Evolutionary conservation across 2,113 vertebrate genomes (phyloP).

Genomic region (Thunnus thynnus): DNA sequence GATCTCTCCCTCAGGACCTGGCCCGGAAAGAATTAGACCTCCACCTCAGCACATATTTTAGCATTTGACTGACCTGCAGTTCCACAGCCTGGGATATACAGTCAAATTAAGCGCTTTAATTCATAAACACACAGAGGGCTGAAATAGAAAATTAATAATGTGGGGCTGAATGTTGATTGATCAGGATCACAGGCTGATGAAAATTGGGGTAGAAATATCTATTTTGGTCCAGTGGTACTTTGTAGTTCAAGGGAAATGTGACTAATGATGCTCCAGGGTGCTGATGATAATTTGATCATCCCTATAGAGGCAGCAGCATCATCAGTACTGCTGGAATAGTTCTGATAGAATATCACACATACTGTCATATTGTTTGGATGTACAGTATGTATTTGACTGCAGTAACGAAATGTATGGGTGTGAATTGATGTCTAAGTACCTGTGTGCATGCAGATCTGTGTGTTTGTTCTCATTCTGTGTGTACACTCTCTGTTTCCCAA

Average conservation of each 20-base stretch:
- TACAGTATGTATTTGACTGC: neutral
- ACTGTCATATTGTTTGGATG: slow-evolving; percentile 14
- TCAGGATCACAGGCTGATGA: slow-evolving; percentile 22
- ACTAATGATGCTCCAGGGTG: slow-evolving; percentile 21
- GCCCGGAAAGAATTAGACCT: slow-evolving; percentile 19
- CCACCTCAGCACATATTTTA: slow-evolving; percentile 25
- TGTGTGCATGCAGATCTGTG: no score
- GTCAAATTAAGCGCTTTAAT: slow-evolving; percentile 14
- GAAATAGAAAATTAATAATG: slow-evolving; percentile 41
- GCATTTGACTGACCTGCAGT: slow-evolving; percentile 36
- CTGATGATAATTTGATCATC: slow-evolving; percentile 48
- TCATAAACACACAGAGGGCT: slow-evolving; percentile 41
- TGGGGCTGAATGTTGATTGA: slow-evolving; percentile 19
- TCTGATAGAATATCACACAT: neutral
- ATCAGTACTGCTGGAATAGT: slow-evolving; percentile 19
- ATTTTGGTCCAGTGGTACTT: slow-evolving; percentile 27
- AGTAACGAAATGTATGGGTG: no score
- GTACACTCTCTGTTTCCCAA: no score
- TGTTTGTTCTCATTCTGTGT: no score
- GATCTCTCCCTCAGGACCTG: slow-evolving; percentile 22
- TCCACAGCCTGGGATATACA: slow-evolving; percentile 25
- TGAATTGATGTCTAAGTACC: no score
- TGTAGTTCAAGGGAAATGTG: slow-evolving; percentile 27
- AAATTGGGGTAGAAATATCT: slow-evolving; percentile 42
- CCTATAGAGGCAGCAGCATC: slow-evolving; percentile 8